phyloP scores from a whole-genome alignment of 2,797 vertebrate species.

The Decapterus maruadsi region DNA sequence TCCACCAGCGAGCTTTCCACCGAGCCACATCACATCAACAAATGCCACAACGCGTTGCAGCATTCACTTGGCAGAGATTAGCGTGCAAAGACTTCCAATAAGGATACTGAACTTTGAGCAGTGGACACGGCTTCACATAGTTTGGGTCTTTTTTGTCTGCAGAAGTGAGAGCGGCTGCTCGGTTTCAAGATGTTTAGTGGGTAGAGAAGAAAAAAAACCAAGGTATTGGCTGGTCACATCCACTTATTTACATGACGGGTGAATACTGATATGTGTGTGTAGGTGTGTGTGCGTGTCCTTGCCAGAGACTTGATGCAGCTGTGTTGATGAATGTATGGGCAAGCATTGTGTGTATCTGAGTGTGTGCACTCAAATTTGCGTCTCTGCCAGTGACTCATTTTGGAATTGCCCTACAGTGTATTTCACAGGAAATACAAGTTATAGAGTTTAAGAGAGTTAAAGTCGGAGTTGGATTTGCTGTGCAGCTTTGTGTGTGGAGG shows the following conservation, averaged over 20 bases:
- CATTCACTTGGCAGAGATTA: neutral
- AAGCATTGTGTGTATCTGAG: neutral
- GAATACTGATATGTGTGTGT: constrained; percentile 38
- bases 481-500: constrained; percentile 52
- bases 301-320: constrained; percentile 23
- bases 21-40: constrained; percentile 6
- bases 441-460: constrained; percentile 67
- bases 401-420: constrained; percentile 62
- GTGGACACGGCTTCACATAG: neutral
- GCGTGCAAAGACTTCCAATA: neutral
- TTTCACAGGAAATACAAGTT: constrained; percentile 68
- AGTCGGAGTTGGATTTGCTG: constrained; percentile 70
- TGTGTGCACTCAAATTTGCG: constrained; percentile 10
- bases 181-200: neutral
- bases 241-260: constrained; percentile 18
- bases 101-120: neutral
- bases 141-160: neutral
- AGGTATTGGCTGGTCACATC: neutral
- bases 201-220: neutral
- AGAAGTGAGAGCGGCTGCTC: neutral
- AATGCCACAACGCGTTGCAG: neutral
- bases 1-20: neutral
- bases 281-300: constrained; percentile 33
- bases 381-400: constrained; percentile 54
- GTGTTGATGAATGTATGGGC: constrained; percentile 17